Evolutionary conservation across 2,797 vertebrate species (phyloP).

Genomic region (Coreius guichenoti): DNA sequence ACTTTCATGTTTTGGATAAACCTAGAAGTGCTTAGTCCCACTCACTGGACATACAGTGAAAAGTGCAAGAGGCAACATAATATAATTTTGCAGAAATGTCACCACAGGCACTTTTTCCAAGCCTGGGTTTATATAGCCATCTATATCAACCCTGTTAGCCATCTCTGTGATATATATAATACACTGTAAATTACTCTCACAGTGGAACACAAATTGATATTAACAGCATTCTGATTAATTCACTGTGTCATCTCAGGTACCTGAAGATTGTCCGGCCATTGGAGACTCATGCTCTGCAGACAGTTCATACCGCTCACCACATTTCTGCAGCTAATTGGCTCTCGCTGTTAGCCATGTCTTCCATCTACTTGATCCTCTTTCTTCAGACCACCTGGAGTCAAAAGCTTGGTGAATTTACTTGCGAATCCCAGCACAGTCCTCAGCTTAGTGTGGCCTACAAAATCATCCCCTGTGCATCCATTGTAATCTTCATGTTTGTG

Average conservation of each 20-base stretch:
- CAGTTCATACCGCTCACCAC: constrained; percentile 50
- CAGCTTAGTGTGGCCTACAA: constrained; percentile 60
- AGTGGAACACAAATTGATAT: not conserved
- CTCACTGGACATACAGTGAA: not conserved
- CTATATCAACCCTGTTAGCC: too few relatives aligned
- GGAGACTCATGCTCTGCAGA: constrained; percentile 65
- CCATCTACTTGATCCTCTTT: constrained; percentile 60
- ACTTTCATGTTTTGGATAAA: too few relatives aligned
- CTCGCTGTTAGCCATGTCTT: constrained; percentile 51
- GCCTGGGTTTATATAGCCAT: too few relatives aligned
- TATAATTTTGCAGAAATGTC: not conserved
- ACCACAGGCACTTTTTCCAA: not conserved
- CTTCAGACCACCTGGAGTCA: constrained; percentile 3
- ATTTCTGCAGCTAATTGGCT: constrained; percentile 69
- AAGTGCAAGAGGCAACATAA: not conserved
- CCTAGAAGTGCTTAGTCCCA: not conserved
- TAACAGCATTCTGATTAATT: not conserved
- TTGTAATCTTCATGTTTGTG: constrained; percentile 65
- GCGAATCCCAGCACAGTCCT: constrained; percentile 48
- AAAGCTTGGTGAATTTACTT: not conserved
- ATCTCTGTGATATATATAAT: not conserved
- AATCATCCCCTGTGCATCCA: constrained; percentile 58
- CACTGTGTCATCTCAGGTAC: constrained; percentile 64
- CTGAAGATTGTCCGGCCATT: constrained; percentile 75
- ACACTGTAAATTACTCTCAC: not conserved